Percentiles rank a stretch among this genome's conserved stretches.
Conservation (phyloP, 2,888 invertebrate species). For the Branchellion lobata region DNA sequence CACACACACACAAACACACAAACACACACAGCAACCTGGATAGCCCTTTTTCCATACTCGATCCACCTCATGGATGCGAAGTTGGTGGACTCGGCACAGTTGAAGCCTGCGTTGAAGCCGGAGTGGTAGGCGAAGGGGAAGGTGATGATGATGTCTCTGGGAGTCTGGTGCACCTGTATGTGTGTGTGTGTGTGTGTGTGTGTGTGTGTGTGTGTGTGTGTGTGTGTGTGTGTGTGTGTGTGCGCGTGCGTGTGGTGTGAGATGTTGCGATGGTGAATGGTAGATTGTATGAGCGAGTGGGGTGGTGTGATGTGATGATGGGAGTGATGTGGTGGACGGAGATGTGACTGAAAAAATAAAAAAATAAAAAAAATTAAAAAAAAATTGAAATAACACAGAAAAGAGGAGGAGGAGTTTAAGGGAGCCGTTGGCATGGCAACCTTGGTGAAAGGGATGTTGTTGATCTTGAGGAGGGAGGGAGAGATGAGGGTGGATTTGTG, state of each 20-base stretch:
- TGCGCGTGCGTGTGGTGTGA: constrained; percentile 2
- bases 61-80: constrained; percentile 96
- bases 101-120: constrained; percentile 96
- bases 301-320: not conserved
- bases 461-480: constrained; percentile 85
- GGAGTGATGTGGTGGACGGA: too few species aligned
- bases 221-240: constrained; percentile 12
- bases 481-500: constrained; percentile 99
- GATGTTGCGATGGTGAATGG: not conserved
- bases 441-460: constrained; percentile 92
- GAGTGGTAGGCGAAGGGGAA: constrained; percentile 99
- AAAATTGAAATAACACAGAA: not conserved
- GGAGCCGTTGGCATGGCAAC: too few species aligned
- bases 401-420: not conserved
- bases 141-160: constrained; percentile 97
- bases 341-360: too few species aligned
- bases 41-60: constrained; percentile 82
- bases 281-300: not conserved
- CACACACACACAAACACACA: too few species aligned
- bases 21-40: too few species aligned
- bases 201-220: constrained; percentile 19
- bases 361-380: too few species aligned
- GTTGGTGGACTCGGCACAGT: constrained; percentile 98
- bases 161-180: constrained; percentile 81
- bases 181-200: constrained; percentile 14